Evolutionary conservation across 2,113 vertebrate genomes (phyloP), one percentile per base, ranked within the genome.

Genomic region (Enhydra lutris): DNA sequence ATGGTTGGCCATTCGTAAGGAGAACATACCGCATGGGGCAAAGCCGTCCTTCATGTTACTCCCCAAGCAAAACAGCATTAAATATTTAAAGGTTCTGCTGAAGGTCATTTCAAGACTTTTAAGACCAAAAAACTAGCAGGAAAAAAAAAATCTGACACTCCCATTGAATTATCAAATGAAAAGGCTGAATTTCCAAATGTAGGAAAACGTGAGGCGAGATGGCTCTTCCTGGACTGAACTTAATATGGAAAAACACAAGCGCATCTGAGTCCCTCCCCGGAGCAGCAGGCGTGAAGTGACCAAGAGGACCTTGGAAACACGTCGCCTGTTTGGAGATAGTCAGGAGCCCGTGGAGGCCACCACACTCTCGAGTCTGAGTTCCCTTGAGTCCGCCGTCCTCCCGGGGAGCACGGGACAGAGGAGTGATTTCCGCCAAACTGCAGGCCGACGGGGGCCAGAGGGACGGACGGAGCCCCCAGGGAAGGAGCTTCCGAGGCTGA

Each of bases 221-320:
- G 55, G 18, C 78, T 82, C 88, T 76, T 71, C 13, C 61, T 74
- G 93, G 31, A 71, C 1, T 15, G 3, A 93, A 36, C 81, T 92
- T 89, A 78, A 90, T 39, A 47, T 61, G 89, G 63, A 93, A 97
- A 96, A 94, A 74, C n/a, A 69, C 23, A 82, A 74, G 73, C 50
- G 82, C 18, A 8, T 10, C 52, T 57, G 71, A 76, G n/a, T 59
- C 15, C 9, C 89, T 91, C 29, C 71, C 59, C 63, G 89, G 23
- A 95, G 6, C 26, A 52, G 9, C 24, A 74, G 42, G 39, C 23
- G 21, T 45, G 31, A 94, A 94, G 26, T 36, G 50, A 95, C 73
- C 31, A 36, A 81, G 9, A 83, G 76, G 92, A 59, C 31, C 55
- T 57, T 26, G 63, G 74, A 74, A 69, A 65, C 52, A 67, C 31